Evolutionary conservation across 2,888 invertebrate genomes (phyloP).

Genomic region (Netelia fuscicornis): DNA sequence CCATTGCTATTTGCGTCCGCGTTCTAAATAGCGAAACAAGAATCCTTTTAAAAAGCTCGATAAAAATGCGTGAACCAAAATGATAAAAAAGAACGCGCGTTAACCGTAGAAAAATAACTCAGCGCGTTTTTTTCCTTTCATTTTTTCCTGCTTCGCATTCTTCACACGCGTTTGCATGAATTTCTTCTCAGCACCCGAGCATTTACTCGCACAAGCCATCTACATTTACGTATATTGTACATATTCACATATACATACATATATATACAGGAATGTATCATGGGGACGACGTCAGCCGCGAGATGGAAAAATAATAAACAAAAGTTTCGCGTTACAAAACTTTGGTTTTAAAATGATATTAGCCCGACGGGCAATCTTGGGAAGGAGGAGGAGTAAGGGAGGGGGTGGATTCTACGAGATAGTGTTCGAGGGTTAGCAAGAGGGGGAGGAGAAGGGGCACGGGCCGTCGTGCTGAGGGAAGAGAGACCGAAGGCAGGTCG

Average conservation of each 20-base stretch:
- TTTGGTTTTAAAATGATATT: constrained; percentile 84
- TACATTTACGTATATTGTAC: constrained; percentile 2
- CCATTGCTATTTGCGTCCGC: neutral
- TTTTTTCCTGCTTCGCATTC: constrained; percentile 4
- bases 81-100: neutral
- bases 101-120: no score
- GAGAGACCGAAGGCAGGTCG: constrained; percentile 49
- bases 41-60: neutral
- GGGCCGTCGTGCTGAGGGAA: constrained; percentile 28
- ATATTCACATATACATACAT: neutral
- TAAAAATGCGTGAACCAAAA: neutral
- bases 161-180: constrained; percentile 12
- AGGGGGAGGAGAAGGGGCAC: neutral
- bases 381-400: no score
- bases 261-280: constrained; percentile 7
- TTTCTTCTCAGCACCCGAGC: neutral
- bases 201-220: constrained; percentile 4
- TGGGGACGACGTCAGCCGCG: constrained; percentile 29
- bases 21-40: neutral
- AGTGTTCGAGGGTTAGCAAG: constrained; percentile 17
- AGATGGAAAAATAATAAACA: constrained; percentile 80
- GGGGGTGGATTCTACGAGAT: constrained; percentile 57
- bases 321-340: constrained; percentile 79
- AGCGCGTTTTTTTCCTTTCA: neutral
- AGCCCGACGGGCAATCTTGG: constrained; percentile 66